phyloP scores from a whole-genome alignment of 2,113 vertebrate genomes.

The Macrotis lagotis region DNA sequence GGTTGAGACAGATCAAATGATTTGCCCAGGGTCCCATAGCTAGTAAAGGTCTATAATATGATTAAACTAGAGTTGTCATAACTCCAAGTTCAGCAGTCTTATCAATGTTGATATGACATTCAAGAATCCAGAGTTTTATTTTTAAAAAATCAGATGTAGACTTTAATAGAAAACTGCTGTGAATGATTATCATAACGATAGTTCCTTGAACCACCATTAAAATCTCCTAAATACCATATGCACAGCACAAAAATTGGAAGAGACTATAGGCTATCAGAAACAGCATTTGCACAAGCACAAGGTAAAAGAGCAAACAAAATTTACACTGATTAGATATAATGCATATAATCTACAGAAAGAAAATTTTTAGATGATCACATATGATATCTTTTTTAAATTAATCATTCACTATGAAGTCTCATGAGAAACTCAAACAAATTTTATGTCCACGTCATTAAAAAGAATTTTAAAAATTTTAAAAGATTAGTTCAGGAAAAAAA shows the following conservation, averaged over 20 bases:
- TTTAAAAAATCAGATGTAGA: background rate
- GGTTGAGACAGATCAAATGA: background rate
- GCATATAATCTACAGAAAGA: background rate
- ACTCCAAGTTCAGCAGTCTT: background rate
- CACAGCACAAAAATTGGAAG: background rate
- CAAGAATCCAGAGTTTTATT: background rate
- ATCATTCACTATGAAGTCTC: background rate
- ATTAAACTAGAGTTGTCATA: background rate
- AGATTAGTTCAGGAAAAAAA: background rate
- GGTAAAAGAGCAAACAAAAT: background rate
- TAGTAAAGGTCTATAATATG: background rate
- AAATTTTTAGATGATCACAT: background rate
- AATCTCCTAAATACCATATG: background rate
- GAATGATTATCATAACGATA: background rate
- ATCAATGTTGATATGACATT: background rate
- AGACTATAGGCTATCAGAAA: background rate
- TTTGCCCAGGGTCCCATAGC: background rate
- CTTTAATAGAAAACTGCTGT: background rate
- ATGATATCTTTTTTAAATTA: background rate
- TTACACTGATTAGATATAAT: background rate
- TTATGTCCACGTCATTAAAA: conserved; percentile 14
- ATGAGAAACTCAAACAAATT: background rate
- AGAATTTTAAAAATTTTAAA: background rate
- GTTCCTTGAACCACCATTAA: background rate
- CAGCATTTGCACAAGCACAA: background rate